These are phyloP conservation scores for Triops cancriformis DNA, from an alignment of 1,140 invertebrate species.

Conservation along the genomic window DNA sequence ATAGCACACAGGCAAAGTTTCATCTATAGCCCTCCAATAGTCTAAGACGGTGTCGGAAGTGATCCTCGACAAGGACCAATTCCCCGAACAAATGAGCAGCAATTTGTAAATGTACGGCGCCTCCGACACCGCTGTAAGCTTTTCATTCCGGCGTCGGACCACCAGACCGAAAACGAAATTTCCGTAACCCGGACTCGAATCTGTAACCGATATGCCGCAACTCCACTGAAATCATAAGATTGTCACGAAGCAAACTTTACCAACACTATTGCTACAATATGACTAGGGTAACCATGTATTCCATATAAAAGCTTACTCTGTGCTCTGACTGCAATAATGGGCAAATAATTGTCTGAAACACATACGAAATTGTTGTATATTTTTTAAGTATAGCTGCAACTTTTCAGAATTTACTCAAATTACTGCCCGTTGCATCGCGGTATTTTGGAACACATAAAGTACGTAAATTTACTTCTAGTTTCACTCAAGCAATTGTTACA, in stretches of 20 bases:
- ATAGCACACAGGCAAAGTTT: not conserved
- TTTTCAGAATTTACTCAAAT: no score
- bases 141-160: not conserved
- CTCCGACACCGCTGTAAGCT: not conserved
- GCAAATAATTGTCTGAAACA: no score
- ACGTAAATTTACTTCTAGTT: no score
- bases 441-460: no score
- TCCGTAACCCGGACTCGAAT: not conserved
- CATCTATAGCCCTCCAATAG: not conserved
- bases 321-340: no score
- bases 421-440: no score
- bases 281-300: no score
- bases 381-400: no score
- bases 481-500: no score
- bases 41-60: slow-evolving; percentile 10
- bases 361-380: no score
- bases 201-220: not conserved
- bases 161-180: slow-evolving; percentile 13
- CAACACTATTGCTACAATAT: no score
- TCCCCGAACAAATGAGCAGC: not conserved
- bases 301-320: no score
- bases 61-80: slow-evolving; percentile 8
- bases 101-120: not conserved
- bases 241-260: not conserved
- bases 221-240: not conserved